Base-by-base conservation (phyloP, 2,113 vertebrate species). In the Bos javanicus region DNA sequence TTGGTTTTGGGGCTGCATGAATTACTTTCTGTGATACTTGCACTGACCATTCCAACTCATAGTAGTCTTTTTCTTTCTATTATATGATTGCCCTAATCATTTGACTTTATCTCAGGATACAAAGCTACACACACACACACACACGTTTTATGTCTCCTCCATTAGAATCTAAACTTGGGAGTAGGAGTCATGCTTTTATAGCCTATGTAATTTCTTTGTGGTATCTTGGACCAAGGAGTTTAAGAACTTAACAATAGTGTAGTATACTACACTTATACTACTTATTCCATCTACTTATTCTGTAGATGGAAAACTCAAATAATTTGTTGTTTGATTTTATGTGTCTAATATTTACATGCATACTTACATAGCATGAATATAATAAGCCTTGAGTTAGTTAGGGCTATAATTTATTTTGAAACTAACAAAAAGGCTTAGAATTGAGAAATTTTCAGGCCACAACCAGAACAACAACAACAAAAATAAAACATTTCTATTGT, bases 251-350 rank as follows among this genome's bases (percentile, higher is more conserved):
- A 17, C 56, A 74, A 2, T 76, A 62, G 36, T 94, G 33, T 93
- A 78, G 30, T 67, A n/a, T 23, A 87, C 67, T 74, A 74, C 5
- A 74, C 67, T 39, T 71, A 23, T 1, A 71, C n/a, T 71, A 23
- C 11, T 23, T 87, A 82, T 85, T 97, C 76, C 67, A 23, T 15
- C 46, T 91, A n/a, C 30, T 95, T 90, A 60, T 87, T 96, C 82
- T 60, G 52, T 92, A 91, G 48, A 28, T 87, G 17, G 76, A 86
- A 94, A 91, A 94, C 43, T 83, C 43, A 89, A 76, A 54, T 91
- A 92, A 88, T 94, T 48, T 91, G 17, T 96, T 97, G 30, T 64
- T 97, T 92, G n/a, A 88, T 94, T 50, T 83, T 78, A 83, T 96
- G 3, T n/a, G 71, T 97, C 95, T 96, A 86, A 36, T 94, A 23